These are phyloP conservation scores for Orthosia gracilis DNA, from an alignment of 2,888 invertebrate genomes.

Conservation along the genomic window DNA sequence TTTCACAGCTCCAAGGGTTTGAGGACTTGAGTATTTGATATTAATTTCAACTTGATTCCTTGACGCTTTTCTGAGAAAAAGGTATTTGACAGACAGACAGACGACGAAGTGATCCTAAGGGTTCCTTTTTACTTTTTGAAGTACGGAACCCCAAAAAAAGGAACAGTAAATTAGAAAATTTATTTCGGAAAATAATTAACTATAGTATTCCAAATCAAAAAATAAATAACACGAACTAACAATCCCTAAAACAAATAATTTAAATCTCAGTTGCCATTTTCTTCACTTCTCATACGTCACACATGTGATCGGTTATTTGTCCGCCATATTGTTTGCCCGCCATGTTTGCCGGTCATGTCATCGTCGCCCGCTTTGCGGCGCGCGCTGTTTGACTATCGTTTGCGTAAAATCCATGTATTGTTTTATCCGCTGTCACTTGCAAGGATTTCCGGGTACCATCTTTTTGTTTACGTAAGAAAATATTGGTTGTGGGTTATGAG, in stretches of 20 bases:
- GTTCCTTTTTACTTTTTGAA: no score
- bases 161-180: no score
- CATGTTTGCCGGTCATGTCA: slow-evolving; percentile 23
- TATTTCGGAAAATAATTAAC: no score
- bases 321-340: slow-evolving; percentile 28
- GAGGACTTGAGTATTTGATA: no score
- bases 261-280: slow-evolving; percentile 17
- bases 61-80: no score
- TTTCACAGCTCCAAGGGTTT: no score
- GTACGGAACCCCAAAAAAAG: no score
- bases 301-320: slow-evolving; percentile 36
- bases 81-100: no score
- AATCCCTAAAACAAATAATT: neutral
- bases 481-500: slow-evolving; percentile 1
- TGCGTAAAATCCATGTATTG: slow-evolving; percentile 33
- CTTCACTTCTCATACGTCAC: slow-evolving; percentile 27
- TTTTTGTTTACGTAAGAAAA: slow-evolving; percentile 39
- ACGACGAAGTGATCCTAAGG: no score
- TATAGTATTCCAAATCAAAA: neutral
- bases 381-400: slow-evolving; percentile 45
- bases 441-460: slow-evolving; percentile 20
- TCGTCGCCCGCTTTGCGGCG: slow-evolving; percentile 30
- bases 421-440: slow-evolving; percentile 36
- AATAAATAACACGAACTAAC: neutral
- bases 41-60: no score